These are phyloP conservation scores for Nebria ingens DNA, from an alignment of 1,140 invertebrate genomes.

Conservation along the genomic window DNA sequence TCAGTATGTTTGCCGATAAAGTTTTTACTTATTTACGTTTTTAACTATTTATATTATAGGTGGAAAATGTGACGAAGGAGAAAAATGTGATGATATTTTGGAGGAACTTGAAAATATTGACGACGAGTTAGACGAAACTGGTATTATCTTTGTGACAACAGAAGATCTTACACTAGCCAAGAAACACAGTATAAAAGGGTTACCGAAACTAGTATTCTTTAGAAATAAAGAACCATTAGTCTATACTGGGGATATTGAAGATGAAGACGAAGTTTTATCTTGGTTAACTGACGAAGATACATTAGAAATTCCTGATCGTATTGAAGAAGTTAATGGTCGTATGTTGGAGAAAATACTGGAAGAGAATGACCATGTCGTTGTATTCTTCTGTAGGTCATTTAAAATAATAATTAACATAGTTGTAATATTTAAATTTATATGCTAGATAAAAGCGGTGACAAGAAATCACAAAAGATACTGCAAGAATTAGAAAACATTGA, in stretches of 20 bases:
- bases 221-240: constrained; percentile 77
- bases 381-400: constrained; percentile 77
- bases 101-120: constrained; percentile 87
- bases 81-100: constrained; percentile 73
- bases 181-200: constrained; percentile 73
- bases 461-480: constrained; percentile 80
- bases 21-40: constrained; percentile 1
- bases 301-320: constrained; percentile 81
- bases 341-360: constrained; percentile 87
- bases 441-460: constrained; percentile 78
- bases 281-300: constrained; percentile 90
- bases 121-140: constrained; percentile 85
- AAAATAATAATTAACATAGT: constrained; percentile 3
- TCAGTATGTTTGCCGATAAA: constrained; percentile 58
- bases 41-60: constrained; percentile 36
- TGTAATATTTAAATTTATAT: constrained; percentile 13
- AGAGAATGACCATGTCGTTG: constrained; percentile 80
- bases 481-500: constrained; percentile 89
- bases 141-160: constrained; percentile 88
- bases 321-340: constrained; percentile 84
- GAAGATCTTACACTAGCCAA: constrained; percentile 73
- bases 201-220: constrained; percentile 82
- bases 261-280: constrained; percentile 81
- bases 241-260: constrained; percentile 71
- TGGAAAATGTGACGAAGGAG: constrained; percentile 76